phyloP scores from a whole-genome alignment of 2,797 vertebrate species.

The Peromyscus attwateri region DNA sequence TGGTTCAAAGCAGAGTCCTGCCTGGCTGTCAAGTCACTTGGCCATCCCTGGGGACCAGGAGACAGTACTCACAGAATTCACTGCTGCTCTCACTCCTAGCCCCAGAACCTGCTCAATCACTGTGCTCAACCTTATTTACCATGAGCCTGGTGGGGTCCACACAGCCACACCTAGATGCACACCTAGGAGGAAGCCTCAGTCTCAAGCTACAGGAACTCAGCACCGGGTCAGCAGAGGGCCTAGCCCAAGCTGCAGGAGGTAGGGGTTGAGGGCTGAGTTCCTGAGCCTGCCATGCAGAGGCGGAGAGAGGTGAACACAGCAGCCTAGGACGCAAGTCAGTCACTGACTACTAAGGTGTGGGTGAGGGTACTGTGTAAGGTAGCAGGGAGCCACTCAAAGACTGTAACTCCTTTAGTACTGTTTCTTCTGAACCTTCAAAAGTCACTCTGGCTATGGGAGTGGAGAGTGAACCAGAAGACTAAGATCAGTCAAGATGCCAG shows the following conservation, averaged over 20 bases:
- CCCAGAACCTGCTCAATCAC: neutral
- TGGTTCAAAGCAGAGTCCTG: neutral
- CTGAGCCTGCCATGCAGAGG: neutral
- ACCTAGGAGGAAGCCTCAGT: neutral
- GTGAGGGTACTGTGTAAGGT: neutral
- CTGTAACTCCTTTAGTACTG: neutral
- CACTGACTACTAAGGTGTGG: neutral
- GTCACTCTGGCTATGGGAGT: neutral
- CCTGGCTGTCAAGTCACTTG: neutral
- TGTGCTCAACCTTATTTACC: too few relatives aligned
- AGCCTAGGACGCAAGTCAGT: neutral
- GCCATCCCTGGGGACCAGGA: neutral
- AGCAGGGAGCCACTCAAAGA: neutral
- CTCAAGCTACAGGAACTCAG: neutral
- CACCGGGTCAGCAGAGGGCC: neutral
- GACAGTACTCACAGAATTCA: neutral
- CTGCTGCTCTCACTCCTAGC: neutral
- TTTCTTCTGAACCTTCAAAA: neutral
- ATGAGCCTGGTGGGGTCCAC: neutral
- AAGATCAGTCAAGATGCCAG: neutral
- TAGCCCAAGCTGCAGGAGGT: accelerated
- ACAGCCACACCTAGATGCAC: neutral
- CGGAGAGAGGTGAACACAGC: neutral
- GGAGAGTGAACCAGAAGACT: neutral
- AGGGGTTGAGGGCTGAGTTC: too few relatives aligned